Conservation (phyloP, 2,113 vertebrate species). For the Isichthys henryi region DNA sequence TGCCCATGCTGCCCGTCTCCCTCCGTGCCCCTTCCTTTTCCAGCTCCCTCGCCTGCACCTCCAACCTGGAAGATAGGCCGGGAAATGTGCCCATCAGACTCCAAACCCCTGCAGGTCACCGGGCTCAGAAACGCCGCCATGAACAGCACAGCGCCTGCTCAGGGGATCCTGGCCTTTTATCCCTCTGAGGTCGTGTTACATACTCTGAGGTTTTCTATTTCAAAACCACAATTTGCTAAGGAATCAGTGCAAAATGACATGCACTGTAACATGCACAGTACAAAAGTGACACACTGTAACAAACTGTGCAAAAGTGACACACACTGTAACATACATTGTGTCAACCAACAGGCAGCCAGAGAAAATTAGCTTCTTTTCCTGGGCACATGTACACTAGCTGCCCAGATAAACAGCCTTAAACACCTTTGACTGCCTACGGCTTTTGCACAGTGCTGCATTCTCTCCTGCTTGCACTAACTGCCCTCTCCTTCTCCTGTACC, state of each 20-base stretch:
- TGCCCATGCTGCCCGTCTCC: slow-evolving; percentile 88
- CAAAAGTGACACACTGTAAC: background rate
- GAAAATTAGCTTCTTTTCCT: background rate
- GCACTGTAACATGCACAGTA: background rate
- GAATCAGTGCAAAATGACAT: background rate
- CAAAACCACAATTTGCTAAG: background rate
- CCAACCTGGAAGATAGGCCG: slow-evolving; percentile 65
- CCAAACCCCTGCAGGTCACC: background rate
- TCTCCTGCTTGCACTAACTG: background rate
- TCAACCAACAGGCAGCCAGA: too few relatives aligned
- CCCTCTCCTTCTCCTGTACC: slow-evolving; percentile 56
- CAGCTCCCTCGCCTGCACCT: slow-evolving; percentile 82
- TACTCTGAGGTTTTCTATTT: background rate
- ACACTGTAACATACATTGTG: too few relatives aligned
- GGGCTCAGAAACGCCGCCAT: background rate
- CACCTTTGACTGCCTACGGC: background rate
- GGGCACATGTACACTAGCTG: background rate
- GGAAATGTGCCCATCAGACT: background rate
- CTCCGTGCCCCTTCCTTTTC: slow-evolving; percentile 82
- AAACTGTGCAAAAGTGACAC: too few relatives aligned
- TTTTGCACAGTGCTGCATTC: background rate
- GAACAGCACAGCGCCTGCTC: background rate
- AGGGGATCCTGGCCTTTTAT: background rate
- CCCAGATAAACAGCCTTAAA: background rate
- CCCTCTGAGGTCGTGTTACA: background rate